These are phyloP conservation scores for Seira musarum DNA, from an alignment of 2,888 invertebrate genomes.

Conservation along the genomic window DNA sequence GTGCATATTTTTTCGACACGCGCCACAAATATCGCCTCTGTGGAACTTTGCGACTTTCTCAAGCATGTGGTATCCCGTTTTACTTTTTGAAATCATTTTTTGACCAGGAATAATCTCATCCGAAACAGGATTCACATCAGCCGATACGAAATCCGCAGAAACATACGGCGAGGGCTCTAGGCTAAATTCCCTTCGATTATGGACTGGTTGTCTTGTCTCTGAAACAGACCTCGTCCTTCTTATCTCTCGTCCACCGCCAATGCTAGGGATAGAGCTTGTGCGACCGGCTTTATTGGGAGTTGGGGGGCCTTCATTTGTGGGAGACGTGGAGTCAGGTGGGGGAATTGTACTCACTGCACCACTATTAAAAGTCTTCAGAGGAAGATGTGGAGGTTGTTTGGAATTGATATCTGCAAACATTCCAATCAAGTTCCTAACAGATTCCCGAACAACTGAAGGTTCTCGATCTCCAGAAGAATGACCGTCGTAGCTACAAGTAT, in stretches of 20 bases:
- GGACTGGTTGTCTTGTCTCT: constrained; percentile 63
- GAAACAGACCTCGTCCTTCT: constrained; percentile 67
- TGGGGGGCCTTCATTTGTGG: constrained; percentile 3
- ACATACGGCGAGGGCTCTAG: constrained; percentile 57
- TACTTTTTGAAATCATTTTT: constrained; percentile 27
- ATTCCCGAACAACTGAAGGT: constrained; percentile 52
- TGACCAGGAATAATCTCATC: constrained; percentile 49
- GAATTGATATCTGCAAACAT: constrained; percentile 54
- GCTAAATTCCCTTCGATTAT: constrained; percentile 50
- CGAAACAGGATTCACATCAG: constrained; percentile 36
- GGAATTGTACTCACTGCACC: constrained; percentile 1
- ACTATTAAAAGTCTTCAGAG: constrained; percentile 38
- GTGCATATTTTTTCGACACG: constrained; percentile 86
- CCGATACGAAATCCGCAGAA: constrained; percentile 45
- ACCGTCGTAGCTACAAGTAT: constrained; percentile 32
- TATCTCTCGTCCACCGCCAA: constrained; percentile 62
- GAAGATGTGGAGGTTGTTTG: constrained; percentile 37
- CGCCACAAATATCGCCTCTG: constrained; percentile 86
- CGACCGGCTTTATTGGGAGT: constrained; percentile 57
- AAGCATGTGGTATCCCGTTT: constrained; percentile 64
- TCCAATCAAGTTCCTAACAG: constrained; percentile 48
- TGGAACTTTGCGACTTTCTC: constrained; percentile 77
- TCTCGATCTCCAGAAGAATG: constrained; percentile 26
- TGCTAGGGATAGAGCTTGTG: constrained; percentile 56
- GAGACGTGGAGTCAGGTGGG: neutral